These are phyloP conservation scores for Aurelia aurita complex sp. Pacific DNA, from an alignment of 30 jellyfish, hydroid and myxozoan genomes.

Conservation along the genomic window DNA sequence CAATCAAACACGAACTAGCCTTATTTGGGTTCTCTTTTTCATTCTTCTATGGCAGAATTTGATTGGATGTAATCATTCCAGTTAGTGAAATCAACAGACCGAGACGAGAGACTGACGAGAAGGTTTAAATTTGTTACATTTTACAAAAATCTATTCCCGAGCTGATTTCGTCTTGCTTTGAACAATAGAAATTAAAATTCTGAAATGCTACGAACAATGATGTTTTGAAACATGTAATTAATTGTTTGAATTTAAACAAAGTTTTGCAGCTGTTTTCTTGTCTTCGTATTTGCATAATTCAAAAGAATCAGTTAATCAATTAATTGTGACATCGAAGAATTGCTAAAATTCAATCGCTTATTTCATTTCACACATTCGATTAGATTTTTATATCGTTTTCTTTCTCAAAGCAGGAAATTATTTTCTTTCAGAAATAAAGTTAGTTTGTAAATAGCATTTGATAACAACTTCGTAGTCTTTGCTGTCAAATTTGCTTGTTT, in stretches of 20 bases:
- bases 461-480: not conserved
- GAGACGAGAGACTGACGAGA: too few species aligned
- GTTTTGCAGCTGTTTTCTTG: constrained; percentile 29
- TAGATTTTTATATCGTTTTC: not conserved
- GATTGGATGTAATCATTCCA: too few species aligned
- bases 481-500: not conserved
- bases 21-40: too few species aligned
- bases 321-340: constrained; percentile 9
- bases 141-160: too few species aligned
- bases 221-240: not conserved
- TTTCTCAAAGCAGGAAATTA: constrained; percentile 24
- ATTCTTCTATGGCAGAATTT: too few species aligned
- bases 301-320: constrained; percentile 22
- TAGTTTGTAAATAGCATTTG: constrained; percentile 24
- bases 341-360: not conserved
- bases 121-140: too few species aligned
- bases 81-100: too few species aligned
- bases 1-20: not conserved
- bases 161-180: too few species aligned
- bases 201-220: too few species aligned
- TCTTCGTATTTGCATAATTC: constrained; percentile 5
- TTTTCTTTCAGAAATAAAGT: not conserved
- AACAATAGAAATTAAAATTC: too few species aligned
- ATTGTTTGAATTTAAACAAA: not conserved
- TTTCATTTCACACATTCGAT: constrained; percentile 15